Percentiles rank a stretch among this genome's conserved stretches.
Evolutionary conservation across 2,888 invertebrate genomes (phyloP).

Genomic region (Eristalis arbustorum): DNA sequence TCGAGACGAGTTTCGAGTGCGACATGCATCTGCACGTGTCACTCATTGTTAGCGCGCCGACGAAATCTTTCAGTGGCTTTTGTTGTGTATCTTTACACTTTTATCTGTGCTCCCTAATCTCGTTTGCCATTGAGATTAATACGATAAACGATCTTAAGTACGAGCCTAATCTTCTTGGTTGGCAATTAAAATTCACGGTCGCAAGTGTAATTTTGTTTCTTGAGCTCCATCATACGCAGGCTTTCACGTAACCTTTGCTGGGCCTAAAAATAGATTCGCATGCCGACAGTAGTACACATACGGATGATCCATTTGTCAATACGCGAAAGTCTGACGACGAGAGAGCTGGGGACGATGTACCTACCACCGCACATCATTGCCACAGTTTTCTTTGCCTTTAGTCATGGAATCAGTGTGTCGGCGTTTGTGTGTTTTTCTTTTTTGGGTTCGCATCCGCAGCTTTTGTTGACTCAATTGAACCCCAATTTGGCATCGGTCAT

Average conservation of each 20-base stretch:
- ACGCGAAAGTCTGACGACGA: constrained; percentile 1
- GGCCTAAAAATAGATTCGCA: constrained; percentile 28
- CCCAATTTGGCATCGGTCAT: constrained; percentile 10
- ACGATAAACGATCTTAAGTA: constrained; percentile 26
- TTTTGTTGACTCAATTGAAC: constrained; percentile 11
- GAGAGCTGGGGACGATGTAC: too few species aligned
- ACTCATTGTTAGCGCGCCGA: constrained; percentile 22
- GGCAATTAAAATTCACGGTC: constrained; percentile 41
- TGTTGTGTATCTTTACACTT: background rate
- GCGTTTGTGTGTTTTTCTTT: too few species aligned
- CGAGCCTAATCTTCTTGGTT: constrained; percentile 7
- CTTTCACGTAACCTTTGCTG: constrained; percentile 15
- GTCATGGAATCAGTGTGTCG: background rate
- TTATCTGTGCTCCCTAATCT: constrained; percentile 16
- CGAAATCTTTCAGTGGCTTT: background rate
- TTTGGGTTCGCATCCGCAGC: background rate
- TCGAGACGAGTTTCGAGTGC: background rate
- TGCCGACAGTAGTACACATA: background rate
- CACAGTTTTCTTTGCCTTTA: background rate
- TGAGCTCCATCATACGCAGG: background rate
- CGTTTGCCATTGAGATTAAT: constrained; percentile 41
- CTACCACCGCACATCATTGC: background rate
- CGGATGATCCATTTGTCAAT: constrained; percentile 33
- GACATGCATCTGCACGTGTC: constrained; percentile 40
- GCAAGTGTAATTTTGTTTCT: constrained; percentile 1